These are phyloP conservation scores for Dendropsophus ebraccatus DNA, from an alignment of 2,113 vertebrate species.

Conservation along the genomic window DNA sequence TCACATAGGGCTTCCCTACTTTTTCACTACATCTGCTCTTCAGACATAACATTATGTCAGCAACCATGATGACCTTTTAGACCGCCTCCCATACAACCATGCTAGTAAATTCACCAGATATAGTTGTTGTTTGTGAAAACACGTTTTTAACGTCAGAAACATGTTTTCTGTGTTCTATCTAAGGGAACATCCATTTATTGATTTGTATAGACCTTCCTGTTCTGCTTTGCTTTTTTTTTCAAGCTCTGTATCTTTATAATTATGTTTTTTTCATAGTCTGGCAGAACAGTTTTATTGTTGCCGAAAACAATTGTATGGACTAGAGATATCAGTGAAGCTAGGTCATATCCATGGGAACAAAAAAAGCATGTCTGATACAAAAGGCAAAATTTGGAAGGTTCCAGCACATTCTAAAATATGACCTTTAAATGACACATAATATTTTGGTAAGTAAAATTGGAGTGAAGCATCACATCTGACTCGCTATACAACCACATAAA, in stretches of 20 bases:
- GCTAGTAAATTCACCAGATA: background rate
- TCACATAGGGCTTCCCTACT: too few relatives aligned
- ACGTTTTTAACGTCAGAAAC: background rate
- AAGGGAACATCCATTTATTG: slow-evolving; percentile 1
- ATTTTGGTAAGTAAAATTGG: too few relatives aligned
- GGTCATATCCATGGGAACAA: background rate
- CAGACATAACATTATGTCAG: background rate
- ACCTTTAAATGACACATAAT: too few relatives aligned
- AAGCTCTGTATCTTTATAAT: background rate
- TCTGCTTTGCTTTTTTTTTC: background rate
- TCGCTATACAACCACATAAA: background rate
- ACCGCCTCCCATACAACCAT: background rate
- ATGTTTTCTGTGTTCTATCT: background rate
- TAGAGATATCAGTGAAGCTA: background rate
- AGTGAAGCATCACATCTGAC: background rate
- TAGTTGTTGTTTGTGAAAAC: background rate
- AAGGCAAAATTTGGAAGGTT: background rate
- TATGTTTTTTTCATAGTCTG: background rate
- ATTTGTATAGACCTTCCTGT: background rate
- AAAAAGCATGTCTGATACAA: background rate
- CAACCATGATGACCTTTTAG: background rate
- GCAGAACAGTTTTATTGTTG: background rate
- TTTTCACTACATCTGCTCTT: too few relatives aligned
- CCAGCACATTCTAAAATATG: background rate
- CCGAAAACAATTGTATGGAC: background rate